These are phyloP conservation scores for Polypterus bichir DNA, from an alignment of 2,113 vertebrate species.

Conservation along the genomic window DNA sequence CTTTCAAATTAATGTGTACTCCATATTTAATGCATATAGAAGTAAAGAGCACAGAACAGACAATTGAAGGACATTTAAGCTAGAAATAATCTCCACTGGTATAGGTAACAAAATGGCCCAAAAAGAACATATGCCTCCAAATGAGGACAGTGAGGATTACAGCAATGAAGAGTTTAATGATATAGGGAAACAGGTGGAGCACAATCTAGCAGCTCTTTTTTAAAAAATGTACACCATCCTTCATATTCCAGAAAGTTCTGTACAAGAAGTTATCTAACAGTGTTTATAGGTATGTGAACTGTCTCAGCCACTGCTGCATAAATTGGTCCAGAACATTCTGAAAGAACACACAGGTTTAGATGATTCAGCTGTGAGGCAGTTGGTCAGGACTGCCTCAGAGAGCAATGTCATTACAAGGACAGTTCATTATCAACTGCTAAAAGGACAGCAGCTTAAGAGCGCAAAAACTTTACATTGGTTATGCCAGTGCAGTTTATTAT, in stretches of 20 bases:
- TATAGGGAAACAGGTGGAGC: conserved; percentile 12
- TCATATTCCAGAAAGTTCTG: conserved; percentile 14
- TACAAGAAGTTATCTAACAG: conserved; percentile 18
- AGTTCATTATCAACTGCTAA: conserved; percentile 2
- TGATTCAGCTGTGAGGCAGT: conserved; percentile 16
- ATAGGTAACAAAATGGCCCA: too few species aligned
- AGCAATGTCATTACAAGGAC: conserved; percentile 8
- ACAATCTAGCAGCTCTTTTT: conserved; percentile 18
- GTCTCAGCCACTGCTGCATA: conserved; percentile 15
- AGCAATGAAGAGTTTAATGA: conserved; percentile 6
- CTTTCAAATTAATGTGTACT: conserved; percentile 1
- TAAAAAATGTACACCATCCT: conserved; percentile 17
- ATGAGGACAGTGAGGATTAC: conserved; percentile 8
- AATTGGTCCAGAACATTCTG: conserved; percentile 14
- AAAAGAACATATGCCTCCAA: too few species aligned
- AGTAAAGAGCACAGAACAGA: conserved; percentile 6
- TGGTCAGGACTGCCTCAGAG: conserved; percentile 1
- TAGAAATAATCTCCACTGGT: background rate
- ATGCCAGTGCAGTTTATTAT: conserved; percentile 16
- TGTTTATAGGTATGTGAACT: conserved; percentile 13
- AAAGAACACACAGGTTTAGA: conserved; percentile 15
- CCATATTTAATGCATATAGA: conserved; percentile 20
- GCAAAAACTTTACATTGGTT: conserved; percentile 10
- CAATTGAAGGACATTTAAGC: conserved; percentile 15
- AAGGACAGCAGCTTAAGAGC: conserved; percentile 12